A percentile compares a stretch with the other conserved stretches of the same genome.
phyloP scores from a whole-genome alignment of 1,140 invertebrate species.

The Pararge aegeria region DNA sequence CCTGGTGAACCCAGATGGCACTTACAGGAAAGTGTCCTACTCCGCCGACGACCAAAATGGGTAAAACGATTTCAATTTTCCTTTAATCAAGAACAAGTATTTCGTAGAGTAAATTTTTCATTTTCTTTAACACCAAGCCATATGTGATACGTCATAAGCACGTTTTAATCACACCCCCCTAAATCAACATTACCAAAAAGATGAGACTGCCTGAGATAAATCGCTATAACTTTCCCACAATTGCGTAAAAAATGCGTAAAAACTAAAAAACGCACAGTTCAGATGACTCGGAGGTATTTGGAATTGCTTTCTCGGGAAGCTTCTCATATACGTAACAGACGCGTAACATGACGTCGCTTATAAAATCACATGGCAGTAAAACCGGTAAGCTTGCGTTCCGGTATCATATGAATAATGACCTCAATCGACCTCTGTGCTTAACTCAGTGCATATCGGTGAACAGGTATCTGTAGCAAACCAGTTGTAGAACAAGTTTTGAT shows the following conservation, averaged over 20 bases:
- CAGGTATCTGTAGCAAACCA: slow-evolving; percentile 45
- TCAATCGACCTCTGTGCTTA: slow-evolving; percentile 46
- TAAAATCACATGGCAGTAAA: slow-evolving; percentile 56
- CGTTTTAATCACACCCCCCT: no score
- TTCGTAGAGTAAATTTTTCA: neutral
- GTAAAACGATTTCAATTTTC: slow-evolving; percentile 30
- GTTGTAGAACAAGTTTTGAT: slow-evolving; percentile 47
- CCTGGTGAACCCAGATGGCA: slow-evolving; percentile 73
- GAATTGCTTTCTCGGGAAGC: slow-evolving; percentile 29
- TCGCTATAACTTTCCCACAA: slow-evolving; percentile 7
- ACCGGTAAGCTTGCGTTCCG: slow-evolving; percentile 50
- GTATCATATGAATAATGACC: slow-evolving; percentile 59
- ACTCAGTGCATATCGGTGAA: slow-evolving; percentile 33
- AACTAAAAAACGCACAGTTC: slow-evolving; percentile 8
- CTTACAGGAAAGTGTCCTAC: slow-evolving; percentile 65
- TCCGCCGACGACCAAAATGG: slow-evolving; percentile 66
- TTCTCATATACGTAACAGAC: slow-evolving; percentile 30
- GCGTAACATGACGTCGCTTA: slow-evolving; percentile 24
- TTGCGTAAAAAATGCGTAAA: slow-evolving; percentile 18
- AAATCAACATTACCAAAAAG: neutral
- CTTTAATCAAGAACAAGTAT: neutral
- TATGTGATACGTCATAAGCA: no score
- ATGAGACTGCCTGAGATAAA: neutral
- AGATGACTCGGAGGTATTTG: slow-evolving; percentile 13
- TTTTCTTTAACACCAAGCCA: neutral